Evolutionary conservation across 2,888 invertebrate genomes (phyloP), one percentile per base, ranked within the genome.

Genomic region (Deroplatys truncata): DNA sequence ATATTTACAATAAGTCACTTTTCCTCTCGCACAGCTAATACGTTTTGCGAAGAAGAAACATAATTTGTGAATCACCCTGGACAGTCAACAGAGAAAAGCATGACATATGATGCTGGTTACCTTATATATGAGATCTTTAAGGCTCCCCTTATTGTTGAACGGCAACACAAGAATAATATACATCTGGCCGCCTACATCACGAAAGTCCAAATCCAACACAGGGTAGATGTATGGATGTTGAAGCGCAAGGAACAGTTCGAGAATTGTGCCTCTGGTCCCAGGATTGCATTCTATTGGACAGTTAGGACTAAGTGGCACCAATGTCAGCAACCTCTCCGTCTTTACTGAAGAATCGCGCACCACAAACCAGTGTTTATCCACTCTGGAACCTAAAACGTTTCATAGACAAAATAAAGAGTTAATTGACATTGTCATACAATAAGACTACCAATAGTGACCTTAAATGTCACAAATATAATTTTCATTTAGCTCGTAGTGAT

Each of bases 151-250:
- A 56, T 96, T 95, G 93, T 98, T 98, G 91, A 98, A 96, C 0
- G 98, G 98, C 92, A 97, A 96, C 8, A 98, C 96, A 43, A 97
- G 94, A 90, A 98, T 95, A 49, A 96, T 97, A 93, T 95, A 95
- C 84, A 93, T 93, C 85, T 94, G 93, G 49, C 92, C 92, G 84
- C 94, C 93, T 90, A 94, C 93, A 90, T 94, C 93, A 84, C 93
- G 92, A 92, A 98, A 96, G 92, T 98, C 98, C 91, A 98, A 94
- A 92, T 98, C 98, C 92, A 98, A 94, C 43, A 98, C 96, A 0
- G 98, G 98, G 93, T 97, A 98, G 91, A 98, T 97, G 93, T 98
- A 98, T 0, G 98, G 98, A 93, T 98, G 98, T 93, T 98, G 98
- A 84, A 98, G 95, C 16, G 97, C 96, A 88, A 97, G 95, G 92